These are phyloP conservation scores for Drosophila trapezifrons DNA, from an alignment of 1,140 invertebrate genomes.

Conservation along the genomic window DNA sequence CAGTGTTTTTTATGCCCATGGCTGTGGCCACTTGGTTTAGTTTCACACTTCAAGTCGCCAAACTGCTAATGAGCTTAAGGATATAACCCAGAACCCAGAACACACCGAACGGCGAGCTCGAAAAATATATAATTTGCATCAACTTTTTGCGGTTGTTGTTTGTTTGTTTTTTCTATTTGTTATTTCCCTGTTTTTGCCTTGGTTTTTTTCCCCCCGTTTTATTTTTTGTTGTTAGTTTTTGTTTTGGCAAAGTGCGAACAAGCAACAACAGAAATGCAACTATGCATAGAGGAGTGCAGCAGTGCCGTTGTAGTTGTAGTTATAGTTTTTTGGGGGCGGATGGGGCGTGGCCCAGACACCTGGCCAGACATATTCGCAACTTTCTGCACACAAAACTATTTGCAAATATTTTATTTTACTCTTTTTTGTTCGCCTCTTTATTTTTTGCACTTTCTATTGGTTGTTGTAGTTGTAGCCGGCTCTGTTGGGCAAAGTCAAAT, in stretches of 20 bases:
- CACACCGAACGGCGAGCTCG: neutral
- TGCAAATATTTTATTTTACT: constrained; percentile 66
- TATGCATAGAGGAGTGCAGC: constrained; percentile 1
- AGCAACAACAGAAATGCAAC: constrained; percentile 43
- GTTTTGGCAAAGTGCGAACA: constrained; percentile 41
- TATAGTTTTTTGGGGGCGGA: constrained; percentile 36
- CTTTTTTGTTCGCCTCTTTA: neutral
- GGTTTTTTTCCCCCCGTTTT: neutral
- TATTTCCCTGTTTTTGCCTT: neutral
- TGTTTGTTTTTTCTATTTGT: constrained; percentile 11
- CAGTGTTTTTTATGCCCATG: constrained; percentile 54
- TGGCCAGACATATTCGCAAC: constrained; percentile 67
- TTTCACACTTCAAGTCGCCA: constrained; percentile 74
- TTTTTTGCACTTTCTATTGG: constrained; percentile 54
- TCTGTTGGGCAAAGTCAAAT: constrained; percentile 53
- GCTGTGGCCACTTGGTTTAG: constrained; percentile 72
- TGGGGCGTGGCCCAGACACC: constrained; percentile 60
- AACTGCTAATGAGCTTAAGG: constrained; percentile 78
- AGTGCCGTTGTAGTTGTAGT: constrained; percentile 4
- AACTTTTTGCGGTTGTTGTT: constrained; percentile 30
- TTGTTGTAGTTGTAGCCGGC: constrained; percentile 1
- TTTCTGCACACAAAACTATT: constrained; percentile 69
- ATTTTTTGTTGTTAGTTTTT: constrained; percentile 9
- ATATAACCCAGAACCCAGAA: constrained; percentile 18
- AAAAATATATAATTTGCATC: constrained; percentile 36